Evolutionary conservation across 2,888 invertebrate genomes (phyloP).

Genomic region (Byasa hedistus): DNA sequence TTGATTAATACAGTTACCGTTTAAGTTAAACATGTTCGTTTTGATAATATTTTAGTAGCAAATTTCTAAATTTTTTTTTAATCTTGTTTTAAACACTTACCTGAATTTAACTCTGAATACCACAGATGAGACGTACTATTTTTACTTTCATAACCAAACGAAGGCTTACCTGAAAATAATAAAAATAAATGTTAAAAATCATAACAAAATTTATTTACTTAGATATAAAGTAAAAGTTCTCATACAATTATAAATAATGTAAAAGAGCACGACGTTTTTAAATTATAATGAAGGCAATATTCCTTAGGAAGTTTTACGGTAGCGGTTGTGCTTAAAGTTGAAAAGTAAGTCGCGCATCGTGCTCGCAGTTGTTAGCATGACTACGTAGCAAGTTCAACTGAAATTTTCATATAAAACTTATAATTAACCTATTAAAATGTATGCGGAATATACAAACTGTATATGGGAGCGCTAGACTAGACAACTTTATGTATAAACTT

Average conservation of each 20-base stretch:
- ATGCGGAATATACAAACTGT: background rate
- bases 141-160: background rate
- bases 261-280: no score
- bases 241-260: no score
- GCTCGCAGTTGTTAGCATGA: background rate
- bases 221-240: no score
- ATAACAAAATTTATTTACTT: no score
- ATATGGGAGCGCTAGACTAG: no score
- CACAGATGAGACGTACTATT: conserved; percentile 8
- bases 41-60: no score
- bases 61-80: no score
- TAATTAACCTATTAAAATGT: conserved; percentile 18
- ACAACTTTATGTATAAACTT: no score
- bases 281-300: background rate
- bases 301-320: background rate
- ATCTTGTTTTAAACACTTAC: conserved; percentile 1
- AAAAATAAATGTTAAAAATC: conserved; percentile 43
- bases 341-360: no score
- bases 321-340: background rate
- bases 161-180: conserved; percentile 49
- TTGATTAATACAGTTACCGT: no score
- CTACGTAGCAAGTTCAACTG: background rate
- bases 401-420: conserved; percentile 10
- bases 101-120: conserved; percentile 1
- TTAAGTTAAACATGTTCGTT: no score